Evolutionary conservation across 2,113 vertebrate genomes (phyloP).

Genomic region (Halichoerus grypus): DNA sequence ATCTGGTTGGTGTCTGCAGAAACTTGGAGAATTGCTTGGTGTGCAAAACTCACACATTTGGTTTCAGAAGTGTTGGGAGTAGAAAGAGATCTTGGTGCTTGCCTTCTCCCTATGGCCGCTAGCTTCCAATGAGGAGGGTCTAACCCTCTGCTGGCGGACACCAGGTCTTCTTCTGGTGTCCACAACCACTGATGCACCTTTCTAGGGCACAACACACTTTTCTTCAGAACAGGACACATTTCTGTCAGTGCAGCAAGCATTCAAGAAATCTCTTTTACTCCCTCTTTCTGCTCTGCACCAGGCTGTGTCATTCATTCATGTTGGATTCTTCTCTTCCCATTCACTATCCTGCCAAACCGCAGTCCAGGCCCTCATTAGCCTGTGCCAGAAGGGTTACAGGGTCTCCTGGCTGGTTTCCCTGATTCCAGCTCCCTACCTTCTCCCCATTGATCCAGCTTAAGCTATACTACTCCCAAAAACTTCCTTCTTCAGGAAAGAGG

Average conservation of each 20-base stretch:
- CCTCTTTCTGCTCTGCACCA: background rate
- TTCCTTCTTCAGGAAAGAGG: background rate
- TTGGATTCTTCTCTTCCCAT: background rate
- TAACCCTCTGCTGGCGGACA: background rate
- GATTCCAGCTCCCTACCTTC: background rate
- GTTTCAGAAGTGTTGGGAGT: background rate
- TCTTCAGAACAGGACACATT: background rate
- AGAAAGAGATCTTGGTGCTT: background rate
- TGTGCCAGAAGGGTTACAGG: background rate
- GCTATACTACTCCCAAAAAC: background rate
- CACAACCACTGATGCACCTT: background rate
- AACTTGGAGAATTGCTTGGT: background rate
- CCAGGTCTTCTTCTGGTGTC: background rate
- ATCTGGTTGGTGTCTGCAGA: background rate
- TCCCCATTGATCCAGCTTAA: background rate
- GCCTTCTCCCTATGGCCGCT: background rate
- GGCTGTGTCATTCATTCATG: background rate
- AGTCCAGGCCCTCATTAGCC: background rate
- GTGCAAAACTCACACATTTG: background rate
- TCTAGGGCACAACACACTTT: background rate
- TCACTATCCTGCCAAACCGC: background rate
- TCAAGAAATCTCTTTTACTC: background rate
- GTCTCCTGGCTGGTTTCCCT: background rate
- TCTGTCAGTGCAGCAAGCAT: background rate
- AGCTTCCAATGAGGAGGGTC: background rate